These are phyloP conservation scores for Syngnathus floridae DNA, from an alignment of 2,113 vertebrate genomes.

Conservation along the genomic window DNA sequence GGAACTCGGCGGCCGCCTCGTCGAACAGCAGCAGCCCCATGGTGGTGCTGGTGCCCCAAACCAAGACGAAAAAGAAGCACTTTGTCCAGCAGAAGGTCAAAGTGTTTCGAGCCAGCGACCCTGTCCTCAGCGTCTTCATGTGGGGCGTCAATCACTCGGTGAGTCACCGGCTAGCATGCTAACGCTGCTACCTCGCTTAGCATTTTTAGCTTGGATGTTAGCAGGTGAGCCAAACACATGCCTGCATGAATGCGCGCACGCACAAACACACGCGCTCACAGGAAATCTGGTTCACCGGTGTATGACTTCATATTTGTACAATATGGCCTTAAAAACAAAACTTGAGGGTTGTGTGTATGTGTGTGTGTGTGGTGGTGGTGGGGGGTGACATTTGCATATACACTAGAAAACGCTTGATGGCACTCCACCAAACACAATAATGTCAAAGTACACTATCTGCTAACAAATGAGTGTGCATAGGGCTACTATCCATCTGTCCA, in stretches of 20 bases:
- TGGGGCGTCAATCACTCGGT: conserved; percentile 95
- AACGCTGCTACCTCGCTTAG: neutral
- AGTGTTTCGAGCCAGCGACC: conserved; percentile 85
- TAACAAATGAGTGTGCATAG: too few relatives aligned
- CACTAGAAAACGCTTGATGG: too few relatives aligned
- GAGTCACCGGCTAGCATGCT: conserved; percentile 46
- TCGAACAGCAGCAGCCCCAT: conserved; percentile 51
- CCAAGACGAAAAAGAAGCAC: conserved; percentile 92
- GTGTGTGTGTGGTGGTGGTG: too few relatives aligned
- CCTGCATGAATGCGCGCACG: too few relatives aligned
- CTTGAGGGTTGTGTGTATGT: too few relatives aligned
- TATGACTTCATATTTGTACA: too few relatives aligned
- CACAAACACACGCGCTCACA: neutral
- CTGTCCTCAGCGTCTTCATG: conserved; percentile 84
- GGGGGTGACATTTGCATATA: too few relatives aligned
- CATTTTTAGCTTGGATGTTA: neutral
- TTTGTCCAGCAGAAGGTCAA: conserved; percentile 94
- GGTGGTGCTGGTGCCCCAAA: conserved; percentile 75
- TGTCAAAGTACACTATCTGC: too few relatives aligned
- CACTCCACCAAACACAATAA: too few relatives aligned
- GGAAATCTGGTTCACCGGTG: too few relatives aligned
- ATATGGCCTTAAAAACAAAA: too few relatives aligned
- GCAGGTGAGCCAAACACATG: neutral
- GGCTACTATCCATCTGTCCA: too few relatives aligned
- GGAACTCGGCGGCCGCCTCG: conserved; percentile 61